Base-by-base conservation (phyloP, 2,797 vertebrate species). In the Eidolon dupreanum region DNA sequence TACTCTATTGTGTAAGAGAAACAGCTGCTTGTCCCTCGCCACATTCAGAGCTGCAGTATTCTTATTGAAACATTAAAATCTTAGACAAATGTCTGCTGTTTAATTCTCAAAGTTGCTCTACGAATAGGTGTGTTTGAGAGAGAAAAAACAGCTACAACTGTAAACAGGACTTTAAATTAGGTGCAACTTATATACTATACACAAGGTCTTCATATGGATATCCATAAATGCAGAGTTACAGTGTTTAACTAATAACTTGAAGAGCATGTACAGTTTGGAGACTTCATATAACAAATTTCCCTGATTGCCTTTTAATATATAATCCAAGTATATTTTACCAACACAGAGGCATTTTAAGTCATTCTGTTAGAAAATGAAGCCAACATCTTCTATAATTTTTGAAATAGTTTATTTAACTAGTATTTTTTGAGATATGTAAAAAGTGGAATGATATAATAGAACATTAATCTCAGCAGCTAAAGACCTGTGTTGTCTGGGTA, bases 11-110 rank as follows among this genome's bases (percentile, higher is more conserved):
- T 97, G 77, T 97, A 66, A 84, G 71, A 96, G 46, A 89, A 98
- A 97, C 98, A 98, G 96, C 97, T 98, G 98, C 13, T 0, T 96
- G 97, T 86, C 86, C 94, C 95, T 98, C 66, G 82, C 88, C 96
- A 61, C 0, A 20, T 92, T 97, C 95, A 95, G 88, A 91, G 12
- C 17, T 95, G 92, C 85, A 94, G 73, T 87, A 68, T 65, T 97
- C 41, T 71, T 82, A 43, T 75, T 95, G 90, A 98, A 97, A 97
- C 51, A 46, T 93, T 97, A 98, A 98, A 97, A 98, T 98, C 97
- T 97, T 97, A 96, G 61, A 89, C 31, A 96, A 93, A 87, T 89
- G 83, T 92, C 77, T 97, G 94, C 73, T 92, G 55, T 94, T 98
- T 97, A 97, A 93, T 81, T 28, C 75, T 89, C 65, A 79, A 95